phyloP scores from a whole-genome alignment of 2,113 vertebrate species.

The Emydocephalus ijimae region DNA sequence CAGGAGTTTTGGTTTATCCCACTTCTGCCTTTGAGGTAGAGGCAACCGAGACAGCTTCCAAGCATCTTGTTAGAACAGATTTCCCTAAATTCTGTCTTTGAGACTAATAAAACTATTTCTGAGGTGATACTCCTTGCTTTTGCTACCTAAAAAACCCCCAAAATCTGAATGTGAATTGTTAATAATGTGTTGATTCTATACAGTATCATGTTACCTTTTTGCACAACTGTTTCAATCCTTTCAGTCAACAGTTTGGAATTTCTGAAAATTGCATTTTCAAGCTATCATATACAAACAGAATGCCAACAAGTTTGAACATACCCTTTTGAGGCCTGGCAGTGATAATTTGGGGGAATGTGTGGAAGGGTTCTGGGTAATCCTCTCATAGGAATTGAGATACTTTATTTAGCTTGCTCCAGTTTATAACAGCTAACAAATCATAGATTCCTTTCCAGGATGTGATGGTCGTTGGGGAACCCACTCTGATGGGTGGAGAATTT shows the following conservation, averaged over 20 bases:
- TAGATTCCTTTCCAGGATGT: conserved; percentile 91
- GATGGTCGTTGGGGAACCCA: conserved; percentile 99
- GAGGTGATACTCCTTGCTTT: not conserved
- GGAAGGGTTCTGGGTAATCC: not conserved
- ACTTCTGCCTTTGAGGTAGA: not conserved
- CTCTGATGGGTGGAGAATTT: conserved; percentile 98
- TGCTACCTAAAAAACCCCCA: conserved; percentile 28
- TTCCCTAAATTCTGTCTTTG: not conserved
- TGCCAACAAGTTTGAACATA: not conserved
- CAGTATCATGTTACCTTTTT: conserved; percentile 46
- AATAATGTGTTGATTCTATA: conserved; percentile 36
- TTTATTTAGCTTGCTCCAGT: conserved; percentile 74
- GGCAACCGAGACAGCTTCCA: not conserved
- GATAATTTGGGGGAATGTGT: not conserved
- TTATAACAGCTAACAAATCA: conserved; percentile 80
- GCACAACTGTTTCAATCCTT: conserved; percentile 36
- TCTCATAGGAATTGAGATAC: not conserved
- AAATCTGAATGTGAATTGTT: conserved; percentile 38
- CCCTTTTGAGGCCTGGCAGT: conserved; percentile 9
- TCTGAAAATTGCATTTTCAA: not conserved
- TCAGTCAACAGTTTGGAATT: conserved; percentile 50
- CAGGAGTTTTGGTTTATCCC: not conserved
- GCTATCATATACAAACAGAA: conserved; percentile 19
- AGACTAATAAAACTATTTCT: not conserved
- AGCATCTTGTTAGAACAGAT: not conserved